Conservation (phyloP, 30 jellyfish, hydroid and myxozoan genomes). For the Kudoa iwatai region DNA sequence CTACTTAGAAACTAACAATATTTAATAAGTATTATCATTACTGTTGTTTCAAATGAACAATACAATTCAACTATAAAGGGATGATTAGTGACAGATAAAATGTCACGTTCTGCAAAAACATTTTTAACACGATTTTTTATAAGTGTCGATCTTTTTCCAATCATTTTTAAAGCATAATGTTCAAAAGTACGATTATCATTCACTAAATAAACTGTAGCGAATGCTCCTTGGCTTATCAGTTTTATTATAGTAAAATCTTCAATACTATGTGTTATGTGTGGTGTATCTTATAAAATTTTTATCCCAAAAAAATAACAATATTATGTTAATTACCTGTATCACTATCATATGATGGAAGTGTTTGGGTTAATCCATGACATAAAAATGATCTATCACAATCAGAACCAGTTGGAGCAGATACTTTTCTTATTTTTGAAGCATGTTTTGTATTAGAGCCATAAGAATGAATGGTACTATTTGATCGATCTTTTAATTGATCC, state of each 20-base stretch:
- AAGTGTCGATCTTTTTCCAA: conserved; percentile 39
- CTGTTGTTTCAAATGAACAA: conserved; percentile 80
- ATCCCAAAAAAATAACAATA: too few species aligned
- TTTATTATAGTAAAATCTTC: conserved; percentile 31
- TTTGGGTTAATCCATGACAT: too few species aligned
- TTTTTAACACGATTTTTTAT: conserved; percentile 83
- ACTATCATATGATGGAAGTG: too few species aligned
- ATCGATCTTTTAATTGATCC: too few species aligned
- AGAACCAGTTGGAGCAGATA: too few species aligned
- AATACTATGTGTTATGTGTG: too few species aligned
- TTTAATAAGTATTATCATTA: background rate
- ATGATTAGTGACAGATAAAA: conserved; percentile 72
- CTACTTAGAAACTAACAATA: conserved; percentile 1
- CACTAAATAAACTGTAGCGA: conserved; percentile 66
- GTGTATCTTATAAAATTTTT: too few species aligned
- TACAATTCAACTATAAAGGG: conserved; percentile 75
- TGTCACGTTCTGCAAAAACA: conserved; percentile 73
- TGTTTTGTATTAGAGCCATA: too few species aligned
- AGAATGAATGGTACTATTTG: too few species aligned
- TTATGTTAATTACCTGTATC: too few species aligned
- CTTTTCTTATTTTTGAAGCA: too few species aligned
- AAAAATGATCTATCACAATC: too few species aligned
- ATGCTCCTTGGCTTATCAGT: conserved; percentile 83
- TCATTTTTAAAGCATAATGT: conserved; percentile 63
- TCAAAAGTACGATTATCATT: conserved; percentile 39